Evolutionary conservation across 2,113 vertebrate species (phyloP).

Genomic region (Elgaria multicarinata): DNA sequence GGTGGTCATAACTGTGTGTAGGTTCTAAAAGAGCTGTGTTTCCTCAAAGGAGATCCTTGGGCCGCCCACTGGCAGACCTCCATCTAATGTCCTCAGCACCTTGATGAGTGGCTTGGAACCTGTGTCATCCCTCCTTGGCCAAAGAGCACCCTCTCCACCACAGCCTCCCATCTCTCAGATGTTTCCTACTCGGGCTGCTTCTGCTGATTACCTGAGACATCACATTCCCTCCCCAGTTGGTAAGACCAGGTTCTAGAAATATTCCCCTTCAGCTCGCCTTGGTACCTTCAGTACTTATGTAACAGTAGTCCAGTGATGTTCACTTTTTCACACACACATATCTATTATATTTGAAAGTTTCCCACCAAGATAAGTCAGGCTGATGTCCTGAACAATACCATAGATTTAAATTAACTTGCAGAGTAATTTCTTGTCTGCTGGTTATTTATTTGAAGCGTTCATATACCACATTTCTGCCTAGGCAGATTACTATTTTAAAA

Average conservation of each 20-base stretch:
- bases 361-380: background rate
- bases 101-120: conserved; percentile 87
- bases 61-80: conserved; percentile 80
- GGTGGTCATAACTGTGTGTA: background rate
- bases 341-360: background rate
- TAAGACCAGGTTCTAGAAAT: conserved; percentile 11
- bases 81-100: conserved; percentile 84
- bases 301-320: background rate
- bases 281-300: background rate
- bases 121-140: conserved; percentile 78
- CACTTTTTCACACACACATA: background rate
- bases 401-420: background rate
- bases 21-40: background rate
- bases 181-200: conserved; percentile 87
- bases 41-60: conserved; percentile 89
- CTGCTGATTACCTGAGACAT: conserved; percentile 89
- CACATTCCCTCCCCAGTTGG: conserved; percentile 86
- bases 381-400: background rate
- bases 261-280: background rate
- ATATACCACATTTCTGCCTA: background rate
- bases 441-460: too few relatives aligned
- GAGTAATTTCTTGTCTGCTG: background rate
- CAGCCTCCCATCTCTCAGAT: conserved; percentile 78
- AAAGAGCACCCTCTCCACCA: conserved; percentile 85
- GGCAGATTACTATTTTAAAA: background rate